phyloP scores from a whole-genome alignment of 2,113 vertebrate species.

The Cacatua alba region DNA sequence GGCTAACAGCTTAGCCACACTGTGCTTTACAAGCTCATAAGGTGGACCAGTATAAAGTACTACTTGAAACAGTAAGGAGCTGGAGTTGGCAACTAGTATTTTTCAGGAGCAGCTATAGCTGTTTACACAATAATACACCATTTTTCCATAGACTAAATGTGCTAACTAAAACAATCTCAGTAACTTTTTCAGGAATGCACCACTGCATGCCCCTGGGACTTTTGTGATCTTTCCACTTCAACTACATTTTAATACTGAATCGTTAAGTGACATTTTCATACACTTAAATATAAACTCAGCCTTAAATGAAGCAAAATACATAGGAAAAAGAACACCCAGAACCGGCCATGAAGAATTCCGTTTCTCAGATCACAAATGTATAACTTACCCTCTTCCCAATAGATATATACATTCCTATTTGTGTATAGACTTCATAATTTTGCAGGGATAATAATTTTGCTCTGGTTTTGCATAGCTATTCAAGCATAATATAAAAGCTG shows the following conservation, averaged over 20 bases:
- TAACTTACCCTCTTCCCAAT: not conserved
- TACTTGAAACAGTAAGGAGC: not conserved
- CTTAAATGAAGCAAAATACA: not conserved
- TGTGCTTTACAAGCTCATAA: not conserved
- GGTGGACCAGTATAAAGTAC: not conserved
- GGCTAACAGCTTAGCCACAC: not conserved
- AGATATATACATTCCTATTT: not conserved
- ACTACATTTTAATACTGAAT: not conserved
- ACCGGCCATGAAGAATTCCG: not conserved
- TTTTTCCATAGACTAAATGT: not conserved
- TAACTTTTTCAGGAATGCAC: not conserved
- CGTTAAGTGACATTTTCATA: not conserved
- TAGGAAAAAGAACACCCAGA: not conserved
- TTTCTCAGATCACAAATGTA: not conserved
- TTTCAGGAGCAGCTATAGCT: not conserved
- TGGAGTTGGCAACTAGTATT: not conserved
- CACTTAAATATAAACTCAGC: not conserved
- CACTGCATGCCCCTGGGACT: not conserved
- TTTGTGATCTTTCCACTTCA: slow-evolving; percentile 10
- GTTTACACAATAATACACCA: not conserved
- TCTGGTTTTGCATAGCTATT: not conserved
- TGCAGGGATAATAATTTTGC: not conserved
- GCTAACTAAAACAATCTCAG: not conserved
- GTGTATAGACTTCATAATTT: not conserved
- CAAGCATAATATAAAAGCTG: not conserved